A percentile compares a stretch with the other conserved stretches of the same genome.
Evolutionary conservation across 2,797 vertebrate species (phyloP).

Genomic region (Melanotaenia parkinsoni): DNA sequence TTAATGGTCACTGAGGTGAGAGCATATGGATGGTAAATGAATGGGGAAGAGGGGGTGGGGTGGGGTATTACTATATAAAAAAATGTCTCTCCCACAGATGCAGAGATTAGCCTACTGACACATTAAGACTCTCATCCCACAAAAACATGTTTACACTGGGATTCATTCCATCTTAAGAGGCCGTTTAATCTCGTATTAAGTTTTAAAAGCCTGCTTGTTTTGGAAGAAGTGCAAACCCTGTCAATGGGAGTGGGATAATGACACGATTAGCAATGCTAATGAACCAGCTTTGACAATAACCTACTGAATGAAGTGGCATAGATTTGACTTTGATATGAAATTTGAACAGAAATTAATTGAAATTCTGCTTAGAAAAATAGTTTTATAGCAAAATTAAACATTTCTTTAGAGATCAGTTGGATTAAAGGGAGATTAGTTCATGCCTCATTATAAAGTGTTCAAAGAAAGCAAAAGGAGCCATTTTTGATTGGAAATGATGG

Average conservation of each 20-base stretch:
- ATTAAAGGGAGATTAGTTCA: slow-evolving; percentile 33
- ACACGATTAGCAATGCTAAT: slow-evolving; percentile 45
- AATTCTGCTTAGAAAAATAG: slow-evolving; percentile 1
- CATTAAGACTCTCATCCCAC: slow-evolving; percentile 43
- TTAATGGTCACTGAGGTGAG: neutral
- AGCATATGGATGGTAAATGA: slow-evolving; percentile 44
- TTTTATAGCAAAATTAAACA: slow-evolving; percentile 24
- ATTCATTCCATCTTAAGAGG: slow-evolving; percentile 31
- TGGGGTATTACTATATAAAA: slow-evolving; percentile 24
- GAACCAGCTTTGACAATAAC: slow-evolving; percentile 7
- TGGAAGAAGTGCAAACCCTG: slow-evolving; percentile 13
- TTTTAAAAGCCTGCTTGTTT: slow-evolving; percentile 32
- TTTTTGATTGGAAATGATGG: neutral
- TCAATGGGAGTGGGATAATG: slow-evolving; percentile 23
- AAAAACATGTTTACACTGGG: slow-evolving; percentile 43
- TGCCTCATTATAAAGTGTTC: slow-evolving; percentile 11
- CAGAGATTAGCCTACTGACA: slow-evolving; percentile 58
- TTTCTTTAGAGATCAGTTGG: slow-evolving; percentile 25
- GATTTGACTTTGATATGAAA: slow-evolving; percentile 9
- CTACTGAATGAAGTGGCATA: slow-evolving; percentile 12
- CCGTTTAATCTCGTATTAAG: slow-evolving; percentile 42
- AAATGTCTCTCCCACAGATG: slow-evolving; percentile 37
- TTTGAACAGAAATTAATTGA: neutral
- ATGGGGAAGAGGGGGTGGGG: neutral
- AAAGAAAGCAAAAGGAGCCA: neutral